Conservation (phyloP, 2,888 invertebrate species). For the Acleris laterana region DNA sequence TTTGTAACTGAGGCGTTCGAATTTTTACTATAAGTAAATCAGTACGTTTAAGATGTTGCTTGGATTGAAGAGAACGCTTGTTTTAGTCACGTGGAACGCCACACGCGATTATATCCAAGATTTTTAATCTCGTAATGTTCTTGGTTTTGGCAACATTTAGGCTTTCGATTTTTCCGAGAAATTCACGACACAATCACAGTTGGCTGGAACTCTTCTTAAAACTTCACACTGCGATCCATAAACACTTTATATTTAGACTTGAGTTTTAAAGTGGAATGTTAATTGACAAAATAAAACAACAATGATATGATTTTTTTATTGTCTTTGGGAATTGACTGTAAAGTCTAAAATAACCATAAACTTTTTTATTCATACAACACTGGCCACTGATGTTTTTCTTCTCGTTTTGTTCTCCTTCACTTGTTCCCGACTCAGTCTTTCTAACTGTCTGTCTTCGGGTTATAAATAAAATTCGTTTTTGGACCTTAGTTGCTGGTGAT, state of each 20-base stretch:
- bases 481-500: constrained; percentile 50
- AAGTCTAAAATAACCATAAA: background rate
- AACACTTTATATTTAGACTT: no score
- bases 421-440: constrained; percentile 49
- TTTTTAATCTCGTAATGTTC: background rate
- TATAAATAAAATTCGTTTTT: constrained; percentile 53
- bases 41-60: background rate
- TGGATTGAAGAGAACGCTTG: background rate
- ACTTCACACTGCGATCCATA: no score
- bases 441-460: constrained; percentile 22
- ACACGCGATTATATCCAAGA: background rate
- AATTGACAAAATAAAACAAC: constrained; percentile 39
- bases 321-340: constrained; percentile 28
- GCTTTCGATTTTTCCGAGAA: background rate
- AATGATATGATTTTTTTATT: constrained; percentile 41
- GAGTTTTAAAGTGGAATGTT: background rate
- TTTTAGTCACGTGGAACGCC: constrained; percentile 8
- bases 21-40: constrained; percentile 3
- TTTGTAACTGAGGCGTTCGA: constrained; percentile 1
- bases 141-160: background rate
- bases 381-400: background rate
- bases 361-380: constrained; percentile 3
- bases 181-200: no score
- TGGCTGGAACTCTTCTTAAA: background rate
- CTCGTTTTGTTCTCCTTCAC: constrained; percentile 7